phyloP scores from a whole-genome alignment of 2,888 invertebrate species.

The Linhomoeus sp. region DNA sequence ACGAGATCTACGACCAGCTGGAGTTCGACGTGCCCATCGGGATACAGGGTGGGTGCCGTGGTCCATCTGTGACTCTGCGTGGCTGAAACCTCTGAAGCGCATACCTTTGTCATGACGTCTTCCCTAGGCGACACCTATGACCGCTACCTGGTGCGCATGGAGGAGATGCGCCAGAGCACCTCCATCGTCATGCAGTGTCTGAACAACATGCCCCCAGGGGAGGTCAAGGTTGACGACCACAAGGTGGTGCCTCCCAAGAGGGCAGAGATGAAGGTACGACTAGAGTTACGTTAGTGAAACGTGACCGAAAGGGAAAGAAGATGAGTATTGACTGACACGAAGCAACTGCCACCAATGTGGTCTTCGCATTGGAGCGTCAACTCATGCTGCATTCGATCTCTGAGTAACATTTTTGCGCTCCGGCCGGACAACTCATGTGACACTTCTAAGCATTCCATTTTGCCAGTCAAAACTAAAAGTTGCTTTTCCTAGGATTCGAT shows the following conservation, averaged over 20 bases:
- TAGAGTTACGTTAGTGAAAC: background rate
- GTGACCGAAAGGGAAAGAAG: too few species aligned
- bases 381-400: background rate
- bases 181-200: conserved; percentile 85
- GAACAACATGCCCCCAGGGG: conserved; percentile 89
- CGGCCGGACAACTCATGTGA: background rate
- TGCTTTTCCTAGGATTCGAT: conserved; percentile 41
- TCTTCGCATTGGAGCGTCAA: too few species aligned
- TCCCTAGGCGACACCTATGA: too few species aligned
- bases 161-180: conserved; percentile 68
- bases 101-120: too few species aligned
- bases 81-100: background rate
- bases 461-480: background rate
- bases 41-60: conserved; percentile 84
- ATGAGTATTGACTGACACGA: too few species aligned
- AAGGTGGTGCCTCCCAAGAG: conserved; percentile 76
- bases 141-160: conserved; percentile 54
- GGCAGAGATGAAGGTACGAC: conserved; percentile 72
- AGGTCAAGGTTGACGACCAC: conserved; percentile 73
- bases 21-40: conserved; percentile 96
- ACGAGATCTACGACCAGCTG: conserved; percentile 77
- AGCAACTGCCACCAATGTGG: too few species aligned
- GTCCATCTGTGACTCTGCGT: conserved; percentile 39
- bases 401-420: background rate
- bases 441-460: background rate